Conservation (phyloP, 2,113 vertebrate genomes). For the Carollia perspicillata region DNA sequence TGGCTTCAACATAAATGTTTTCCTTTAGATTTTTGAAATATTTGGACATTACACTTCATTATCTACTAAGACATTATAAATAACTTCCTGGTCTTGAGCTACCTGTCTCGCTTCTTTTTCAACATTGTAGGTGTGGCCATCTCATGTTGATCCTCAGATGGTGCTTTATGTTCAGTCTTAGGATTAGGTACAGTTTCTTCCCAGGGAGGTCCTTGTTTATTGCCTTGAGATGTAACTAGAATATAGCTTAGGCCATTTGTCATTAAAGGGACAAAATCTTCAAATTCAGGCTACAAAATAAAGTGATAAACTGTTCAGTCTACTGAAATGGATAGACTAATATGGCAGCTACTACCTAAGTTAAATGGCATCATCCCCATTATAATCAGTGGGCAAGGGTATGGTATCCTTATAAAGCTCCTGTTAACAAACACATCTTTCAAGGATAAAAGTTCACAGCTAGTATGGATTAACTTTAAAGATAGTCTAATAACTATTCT, state of each 20-base stretch:
- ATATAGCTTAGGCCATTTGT: slow-evolving; percentile 70
- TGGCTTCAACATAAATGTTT: neutral
- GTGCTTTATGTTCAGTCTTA: fast-evolving
- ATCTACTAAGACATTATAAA: neutral
- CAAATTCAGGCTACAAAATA: slow-evolving; percentile 81
- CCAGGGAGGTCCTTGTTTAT: neutral
- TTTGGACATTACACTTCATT: neutral
- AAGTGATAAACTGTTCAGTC: slow-evolving; percentile 4
- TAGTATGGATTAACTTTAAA: neutral
- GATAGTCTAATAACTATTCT: neutral
- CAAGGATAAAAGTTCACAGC: neutral
- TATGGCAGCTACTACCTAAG: neutral
- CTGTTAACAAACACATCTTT: neutral
- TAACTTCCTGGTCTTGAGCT: neutral
- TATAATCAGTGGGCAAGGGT: neutral
- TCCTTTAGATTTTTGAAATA: neutral
- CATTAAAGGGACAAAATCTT: slow-evolving; percentile 80
- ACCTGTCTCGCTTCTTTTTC: slow-evolving; percentile 45
- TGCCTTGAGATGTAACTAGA: slow-evolving; percentile 70
- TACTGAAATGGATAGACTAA: neutral
- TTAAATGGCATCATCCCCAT: neutral
- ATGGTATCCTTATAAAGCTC: neutral
- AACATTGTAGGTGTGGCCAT: fast-evolving
- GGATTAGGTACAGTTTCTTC: neutral
- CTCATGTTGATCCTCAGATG: neutral